phyloP scores from a whole-genome alignment of 2,888 invertebrate genomes.

The Drosophila mercatorum region DNA sequence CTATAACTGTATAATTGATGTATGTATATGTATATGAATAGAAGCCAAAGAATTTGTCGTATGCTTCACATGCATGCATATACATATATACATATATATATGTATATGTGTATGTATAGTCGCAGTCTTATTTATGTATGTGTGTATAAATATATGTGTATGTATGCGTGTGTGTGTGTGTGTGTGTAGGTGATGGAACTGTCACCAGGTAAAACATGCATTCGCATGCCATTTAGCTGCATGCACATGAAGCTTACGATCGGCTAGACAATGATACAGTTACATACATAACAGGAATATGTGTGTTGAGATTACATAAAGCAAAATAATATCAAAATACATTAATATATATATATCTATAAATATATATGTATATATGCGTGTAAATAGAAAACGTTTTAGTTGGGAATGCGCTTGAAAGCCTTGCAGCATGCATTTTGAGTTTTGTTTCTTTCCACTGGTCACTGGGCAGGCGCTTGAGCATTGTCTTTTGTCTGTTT shows the following conservation, averaged over 20 bases:
- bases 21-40: slow-evolving; percentile 16
- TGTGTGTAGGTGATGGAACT: slow-evolving; percentile 21
- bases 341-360: neutral
- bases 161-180: neutral
- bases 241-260: slow-evolving; percentile 36
- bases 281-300: slow-evolving; percentile 19
- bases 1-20: neutral
- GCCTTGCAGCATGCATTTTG: slow-evolving; percentile 60
- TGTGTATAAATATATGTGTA: neutral
- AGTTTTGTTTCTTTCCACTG: slow-evolving; percentile 20
- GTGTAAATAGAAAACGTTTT: slow-evolving; percentile 8
- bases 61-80: slow-evolving; percentile 47
- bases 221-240: slow-evolving; percentile 1
- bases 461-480: slow-evolving; percentile 39
- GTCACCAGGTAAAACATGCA: slow-evolving; percentile 47
- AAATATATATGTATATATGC: slow-evolving; percentile 7
- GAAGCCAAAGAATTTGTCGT: slow-evolving; percentile 25
- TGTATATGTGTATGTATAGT: slow-evolving; percentile 4
- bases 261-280: slow-evolving; percentile 4
- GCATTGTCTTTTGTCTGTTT: slow-evolving; percentile 15
- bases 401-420: slow-evolving; percentile 45
- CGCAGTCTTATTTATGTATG: slow-evolving; percentile 38
- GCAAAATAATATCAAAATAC: slow-evolving; percentile 33
- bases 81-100: neutral
- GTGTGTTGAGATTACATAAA: slow-evolving; percentile 34